A percentile compares a stretch with the other conserved stretches of the same genome.
Evolutionary conservation across 2,888 invertebrate genomes (phyloP).

Genomic region (Mesodorylaimus sp.): DNA sequence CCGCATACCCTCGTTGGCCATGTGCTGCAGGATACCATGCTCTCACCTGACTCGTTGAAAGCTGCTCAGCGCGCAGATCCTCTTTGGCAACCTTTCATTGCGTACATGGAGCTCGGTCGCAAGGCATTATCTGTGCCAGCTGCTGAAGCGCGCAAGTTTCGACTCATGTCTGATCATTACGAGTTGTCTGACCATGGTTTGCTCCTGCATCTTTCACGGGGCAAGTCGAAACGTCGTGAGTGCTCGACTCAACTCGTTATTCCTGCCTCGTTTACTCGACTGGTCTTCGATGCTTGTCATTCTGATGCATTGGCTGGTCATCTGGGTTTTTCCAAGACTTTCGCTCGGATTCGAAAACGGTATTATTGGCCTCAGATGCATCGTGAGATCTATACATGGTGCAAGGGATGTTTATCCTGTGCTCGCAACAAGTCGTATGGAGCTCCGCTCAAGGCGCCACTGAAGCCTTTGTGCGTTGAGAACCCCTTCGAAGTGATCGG

Average conservation of each 20-base stretch:
- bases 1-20: too few species aligned
- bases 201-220: background rate
- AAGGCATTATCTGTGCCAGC: too few species aligned
- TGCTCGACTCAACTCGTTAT: background rate
- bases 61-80: background rate
- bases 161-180: background rate
- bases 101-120: too few species aligned
- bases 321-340: background rate
- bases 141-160: too few species aligned
- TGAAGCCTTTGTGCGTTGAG: constrained; percentile 10
- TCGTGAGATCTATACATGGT: background rate
- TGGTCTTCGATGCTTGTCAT: background rate
- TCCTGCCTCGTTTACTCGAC: background rate
- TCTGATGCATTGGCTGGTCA: constrained; percentile 1
- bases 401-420: constrained; percentile 10
- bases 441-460: constrained; percentile 5
- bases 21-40: too few species aligned
- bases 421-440: constrained; percentile 9
- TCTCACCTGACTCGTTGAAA: too few species aligned
- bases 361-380: background rate
- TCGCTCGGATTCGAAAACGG: background rate
- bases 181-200: background rate
- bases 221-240: too few species aligned
- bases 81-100: too few species aligned
- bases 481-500: constrained; percentile 16